Evolutionary conservation across 2,888 invertebrate genomes (phyloP).

Genomic region (Pristionchus exspectatus): DNA sequence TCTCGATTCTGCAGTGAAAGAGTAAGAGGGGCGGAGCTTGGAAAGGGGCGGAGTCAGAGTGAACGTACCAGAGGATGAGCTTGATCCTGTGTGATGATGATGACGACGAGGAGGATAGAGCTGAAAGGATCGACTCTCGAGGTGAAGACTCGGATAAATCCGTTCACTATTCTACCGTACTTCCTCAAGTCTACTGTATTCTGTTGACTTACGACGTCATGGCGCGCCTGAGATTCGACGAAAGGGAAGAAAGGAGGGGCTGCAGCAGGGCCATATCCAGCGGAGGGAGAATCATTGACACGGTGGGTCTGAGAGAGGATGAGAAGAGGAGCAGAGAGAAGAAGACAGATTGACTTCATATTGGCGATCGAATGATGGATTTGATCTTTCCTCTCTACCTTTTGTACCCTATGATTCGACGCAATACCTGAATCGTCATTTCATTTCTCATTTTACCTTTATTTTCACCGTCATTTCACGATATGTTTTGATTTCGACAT

Average conservation of each 20-base stretch:
- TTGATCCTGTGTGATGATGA: background rate
- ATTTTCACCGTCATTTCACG: background rate
- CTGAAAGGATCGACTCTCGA: background rate
- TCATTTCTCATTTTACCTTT: too few species aligned
- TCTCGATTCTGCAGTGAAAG: background rate
- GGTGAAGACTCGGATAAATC: too few species aligned
- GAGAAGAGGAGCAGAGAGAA: background rate
- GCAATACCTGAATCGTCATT: conserved; percentile 1
- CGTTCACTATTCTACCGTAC: too few species aligned
- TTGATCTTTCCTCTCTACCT: background rate
- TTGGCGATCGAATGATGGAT: background rate
- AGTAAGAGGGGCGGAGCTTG: background rate
- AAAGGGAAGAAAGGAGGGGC: background rate
- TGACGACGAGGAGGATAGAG: background rate
- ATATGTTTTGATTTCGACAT: conserved; percentile 11
- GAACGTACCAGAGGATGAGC: background rate
- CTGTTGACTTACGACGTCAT: conserved; percentile 1
- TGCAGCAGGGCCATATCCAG: background rate
- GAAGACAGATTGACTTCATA: background rate
- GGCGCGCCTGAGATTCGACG: background rate
- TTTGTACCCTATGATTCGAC: conserved; percentile 5
- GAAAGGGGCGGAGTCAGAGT: background rate
- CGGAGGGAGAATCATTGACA: background rate
- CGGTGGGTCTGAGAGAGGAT: background rate
- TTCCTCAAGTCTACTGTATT: background rate